Percentiles rank a stretch among this genome's conserved stretches.
Evolutionary conservation across 2,888 invertebrate species (phyloP).

Genomic region (Drosophila multiciliata): DNA sequence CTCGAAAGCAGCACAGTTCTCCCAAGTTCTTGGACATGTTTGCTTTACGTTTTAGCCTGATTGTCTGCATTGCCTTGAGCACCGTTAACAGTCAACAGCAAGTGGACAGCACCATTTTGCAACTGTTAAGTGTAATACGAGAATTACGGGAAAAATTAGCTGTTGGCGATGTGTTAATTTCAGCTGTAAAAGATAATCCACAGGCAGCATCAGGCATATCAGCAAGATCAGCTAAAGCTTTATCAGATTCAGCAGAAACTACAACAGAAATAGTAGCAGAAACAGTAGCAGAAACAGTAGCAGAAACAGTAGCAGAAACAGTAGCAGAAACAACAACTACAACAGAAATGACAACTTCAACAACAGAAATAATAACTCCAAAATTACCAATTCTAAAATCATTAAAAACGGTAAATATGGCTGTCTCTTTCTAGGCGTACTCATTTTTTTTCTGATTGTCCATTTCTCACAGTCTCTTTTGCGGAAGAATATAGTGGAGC

Average conservation of each 20-base stretch:
- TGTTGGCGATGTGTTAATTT: neutral
- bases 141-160: neutral
- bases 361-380: neutral
- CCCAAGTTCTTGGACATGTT: slow-evolving; percentile 2
- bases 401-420: slow-evolving; percentile 1
- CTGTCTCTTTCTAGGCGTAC: neutral
- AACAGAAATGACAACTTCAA: neutral
- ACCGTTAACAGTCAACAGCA: neutral
- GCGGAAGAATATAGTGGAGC: neutral
- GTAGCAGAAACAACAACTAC: neutral
- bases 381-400: neutral
- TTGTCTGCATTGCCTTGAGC: neutral
- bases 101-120: neutral
- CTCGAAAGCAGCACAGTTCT: neutral
- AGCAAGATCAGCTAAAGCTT: neutral
- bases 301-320: neutral
- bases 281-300: too few species aligned
- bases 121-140: neutral
- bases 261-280: neutral
- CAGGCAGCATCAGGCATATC: neutral
- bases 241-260: neutral
- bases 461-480: neutral
- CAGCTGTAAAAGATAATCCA: neutral
- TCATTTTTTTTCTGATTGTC: neutral
- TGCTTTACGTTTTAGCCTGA: slow-evolving; percentile 10